Evolutionary conservation across 2,113 vertebrate genomes (phyloP).

Genomic region (Symphodus melops): DNA sequence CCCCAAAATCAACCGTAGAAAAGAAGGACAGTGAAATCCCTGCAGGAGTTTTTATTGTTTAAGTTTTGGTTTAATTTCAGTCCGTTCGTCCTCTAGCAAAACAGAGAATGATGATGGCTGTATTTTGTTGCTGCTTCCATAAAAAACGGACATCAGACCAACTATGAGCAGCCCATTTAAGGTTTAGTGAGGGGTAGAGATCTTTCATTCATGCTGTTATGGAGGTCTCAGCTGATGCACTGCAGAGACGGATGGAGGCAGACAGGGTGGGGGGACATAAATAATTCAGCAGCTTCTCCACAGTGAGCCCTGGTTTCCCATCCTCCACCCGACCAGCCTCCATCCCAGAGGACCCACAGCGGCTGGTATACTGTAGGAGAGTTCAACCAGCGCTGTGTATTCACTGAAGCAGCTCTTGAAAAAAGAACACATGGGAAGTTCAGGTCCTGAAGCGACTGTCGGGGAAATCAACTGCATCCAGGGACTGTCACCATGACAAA

Average conservation of each 20-base stretch:
- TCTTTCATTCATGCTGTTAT: slow-evolving; percentile 47
- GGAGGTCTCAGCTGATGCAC: slow-evolving; percentile 60
- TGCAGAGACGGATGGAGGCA: slow-evolving; percentile 59
- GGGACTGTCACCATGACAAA: background rate
- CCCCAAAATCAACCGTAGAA: no score
- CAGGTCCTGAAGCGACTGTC: slow-evolving; percentile 14
- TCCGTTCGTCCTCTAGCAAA: background rate
- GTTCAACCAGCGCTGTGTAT: slow-evolving; percentile 18
- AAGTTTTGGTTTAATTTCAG: background rate
- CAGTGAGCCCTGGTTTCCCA: slow-evolving; percentile 68
- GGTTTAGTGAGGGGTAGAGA: slow-evolving; percentile 54
- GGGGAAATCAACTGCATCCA: background rate
- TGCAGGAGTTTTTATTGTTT: background rate
- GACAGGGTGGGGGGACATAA: slow-evolving; percentile 57
- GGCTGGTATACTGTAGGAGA: slow-evolving; percentile 29
- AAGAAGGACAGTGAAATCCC: background rate
- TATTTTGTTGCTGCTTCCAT: background rate
- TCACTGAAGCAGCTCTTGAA: slow-evolving; percentile 9
- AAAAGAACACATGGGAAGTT: background rate
- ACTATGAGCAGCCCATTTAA: slow-evolving; percentile 48
- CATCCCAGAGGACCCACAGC: slow-evolving; percentile 54
- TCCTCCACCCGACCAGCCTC: slow-evolving; percentile 63
- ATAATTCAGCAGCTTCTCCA: slow-evolving; percentile 74
- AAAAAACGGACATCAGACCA: slow-evolving; percentile 14
- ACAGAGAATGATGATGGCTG: background rate